Percentiles rank a stretch among this genome's conserved stretches.
These are phyloP conservation scores for Stomatorhinus ivindoensis DNA, from an alignment of 2,113 vertebrate genomes.

Conservation along the genomic window DNA sequence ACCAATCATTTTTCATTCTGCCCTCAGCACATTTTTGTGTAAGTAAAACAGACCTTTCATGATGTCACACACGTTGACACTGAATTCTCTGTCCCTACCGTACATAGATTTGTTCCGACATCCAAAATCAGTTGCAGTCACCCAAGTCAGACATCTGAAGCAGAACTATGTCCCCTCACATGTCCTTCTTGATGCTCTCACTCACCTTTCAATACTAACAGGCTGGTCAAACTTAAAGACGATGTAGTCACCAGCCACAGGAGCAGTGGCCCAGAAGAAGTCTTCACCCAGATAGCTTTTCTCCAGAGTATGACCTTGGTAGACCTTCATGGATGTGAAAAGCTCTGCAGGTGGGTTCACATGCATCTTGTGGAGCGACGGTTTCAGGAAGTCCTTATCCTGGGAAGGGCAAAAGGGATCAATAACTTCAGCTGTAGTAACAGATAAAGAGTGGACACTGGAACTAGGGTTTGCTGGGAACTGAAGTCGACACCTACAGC, in stretches of 20 bases:
- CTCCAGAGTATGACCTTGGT: conserved; percentile 90
- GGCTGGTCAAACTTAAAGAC: conserved; percentile 94
- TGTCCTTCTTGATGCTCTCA: neutral
- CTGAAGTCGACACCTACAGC: neutral
- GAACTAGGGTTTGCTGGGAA: neutral
- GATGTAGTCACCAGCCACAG: conserved; percentile 82
- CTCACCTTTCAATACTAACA: conserved; percentile 82
- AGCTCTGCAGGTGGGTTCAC: conserved; percentile 94
- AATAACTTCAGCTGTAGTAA: neutral
- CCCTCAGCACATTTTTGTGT: neutral
- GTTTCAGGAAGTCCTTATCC: conserved; percentile 98
- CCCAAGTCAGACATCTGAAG: neutral
- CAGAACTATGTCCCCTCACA: neutral
- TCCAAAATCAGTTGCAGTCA: neutral
- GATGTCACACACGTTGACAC: neutral
- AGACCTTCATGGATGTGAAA: conserved; percentile 93
- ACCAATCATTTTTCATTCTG: neutral
- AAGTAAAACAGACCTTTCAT: neutral
- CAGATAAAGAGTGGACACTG: neutral
- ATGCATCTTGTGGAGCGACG: conserved; percentile 90
- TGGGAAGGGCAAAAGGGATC: conserved; percentile 44
- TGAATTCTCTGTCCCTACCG: neutral
- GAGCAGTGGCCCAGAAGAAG: conserved; percentile 98
- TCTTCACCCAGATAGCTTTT: conserved; percentile 95
- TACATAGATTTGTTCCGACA: neutral